Conservation (phyloP, 2,888 invertebrate species). For the Hofmannophila pseudospretella region DNA sequence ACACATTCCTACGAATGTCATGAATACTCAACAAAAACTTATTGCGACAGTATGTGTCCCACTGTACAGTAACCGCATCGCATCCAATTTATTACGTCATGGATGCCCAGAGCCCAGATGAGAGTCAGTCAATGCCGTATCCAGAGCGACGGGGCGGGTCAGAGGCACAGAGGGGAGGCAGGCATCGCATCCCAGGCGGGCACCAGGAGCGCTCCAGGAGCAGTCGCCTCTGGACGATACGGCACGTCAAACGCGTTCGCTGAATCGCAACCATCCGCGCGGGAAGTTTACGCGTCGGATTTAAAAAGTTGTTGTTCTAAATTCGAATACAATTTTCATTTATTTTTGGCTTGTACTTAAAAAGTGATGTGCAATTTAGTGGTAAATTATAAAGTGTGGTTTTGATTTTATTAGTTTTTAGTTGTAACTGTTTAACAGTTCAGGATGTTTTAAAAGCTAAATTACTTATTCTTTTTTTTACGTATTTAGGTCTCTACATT, state of each 20-base stretch:
- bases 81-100: conserved; percentile 43
- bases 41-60: too few species aligned
- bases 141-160: conserved; percentile 41
- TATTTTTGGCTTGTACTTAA: too few species aligned
- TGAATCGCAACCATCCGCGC: conserved; percentile 15
- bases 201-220: conserved; percentile 28
- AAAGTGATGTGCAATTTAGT: too few species aligned
- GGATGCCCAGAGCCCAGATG: conserved; percentile 19
- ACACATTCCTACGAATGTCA: too few species aligned
- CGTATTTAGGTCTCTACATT: too few species aligned
- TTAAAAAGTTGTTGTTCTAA: conserved; percentile 23
- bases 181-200: conserved; percentile 28
- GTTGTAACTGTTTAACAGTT: too few species aligned
- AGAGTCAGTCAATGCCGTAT: conserved; percentile 44
- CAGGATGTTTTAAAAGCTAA: too few species aligned
- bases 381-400: too few species aligned
- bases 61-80: conserved; percentile 31
- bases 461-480: too few species aligned
- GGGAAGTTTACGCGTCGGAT: conserved; percentile 30
- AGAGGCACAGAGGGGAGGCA: conserved; percentile 17
- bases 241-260: background rate
- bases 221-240: background rate
- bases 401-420: too few species aligned
- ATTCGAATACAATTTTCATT: conserved; percentile 7
- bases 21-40: too few species aligned